A percentile compares a stretch with the other conserved stretches of the same genome.
Evolutionary conservation across 1,140 invertebrate species (phyloP).

Genomic region (Limonius californicus): DNA sequence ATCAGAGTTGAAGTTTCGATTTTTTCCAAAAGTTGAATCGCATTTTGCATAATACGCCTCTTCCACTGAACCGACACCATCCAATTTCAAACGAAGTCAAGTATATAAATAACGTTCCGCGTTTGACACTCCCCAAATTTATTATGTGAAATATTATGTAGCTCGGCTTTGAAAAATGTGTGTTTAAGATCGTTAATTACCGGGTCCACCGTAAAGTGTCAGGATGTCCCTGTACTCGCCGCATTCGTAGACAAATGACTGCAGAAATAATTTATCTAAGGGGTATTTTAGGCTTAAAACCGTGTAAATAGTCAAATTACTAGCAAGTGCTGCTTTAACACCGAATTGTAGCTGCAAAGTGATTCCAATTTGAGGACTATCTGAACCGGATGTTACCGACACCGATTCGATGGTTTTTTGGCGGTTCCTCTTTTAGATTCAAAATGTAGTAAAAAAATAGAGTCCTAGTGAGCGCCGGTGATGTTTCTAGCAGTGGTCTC

Average conservation of each 20-base stretch:
- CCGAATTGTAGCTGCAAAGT: neutral
- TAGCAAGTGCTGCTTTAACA: neutral
- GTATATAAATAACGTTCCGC: constrained; percentile 31
- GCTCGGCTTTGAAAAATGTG: constrained; percentile 46
- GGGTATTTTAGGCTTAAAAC: constrained; percentile 20
- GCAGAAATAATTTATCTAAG: constrained; percentile 41
- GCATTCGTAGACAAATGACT: constrained; percentile 45
- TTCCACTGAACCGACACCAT: neutral
- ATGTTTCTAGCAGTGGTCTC: no score
- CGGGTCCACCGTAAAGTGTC: constrained; percentile 44
- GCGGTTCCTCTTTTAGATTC: no score
- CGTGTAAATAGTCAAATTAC: neutral
- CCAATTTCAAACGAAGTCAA: constrained; percentile 10
- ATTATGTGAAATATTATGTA: constrained; percentile 46
- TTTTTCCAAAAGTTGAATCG: no score
- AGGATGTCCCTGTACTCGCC: constrained; percentile 42
- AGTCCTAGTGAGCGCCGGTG: no score
- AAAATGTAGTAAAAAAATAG: no score
- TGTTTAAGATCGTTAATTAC: constrained; percentile 48
- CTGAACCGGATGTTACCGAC: no score
- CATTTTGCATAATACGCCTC: no score
- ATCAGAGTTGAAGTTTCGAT: no score
- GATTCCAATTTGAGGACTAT: no score
- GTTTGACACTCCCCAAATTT: constrained; percentile 46
- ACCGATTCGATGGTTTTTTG: no score